phyloP scores from a whole-genome alignment of 92 coral and sea anemone species.

The Plumapathes pennacea region DNA sequence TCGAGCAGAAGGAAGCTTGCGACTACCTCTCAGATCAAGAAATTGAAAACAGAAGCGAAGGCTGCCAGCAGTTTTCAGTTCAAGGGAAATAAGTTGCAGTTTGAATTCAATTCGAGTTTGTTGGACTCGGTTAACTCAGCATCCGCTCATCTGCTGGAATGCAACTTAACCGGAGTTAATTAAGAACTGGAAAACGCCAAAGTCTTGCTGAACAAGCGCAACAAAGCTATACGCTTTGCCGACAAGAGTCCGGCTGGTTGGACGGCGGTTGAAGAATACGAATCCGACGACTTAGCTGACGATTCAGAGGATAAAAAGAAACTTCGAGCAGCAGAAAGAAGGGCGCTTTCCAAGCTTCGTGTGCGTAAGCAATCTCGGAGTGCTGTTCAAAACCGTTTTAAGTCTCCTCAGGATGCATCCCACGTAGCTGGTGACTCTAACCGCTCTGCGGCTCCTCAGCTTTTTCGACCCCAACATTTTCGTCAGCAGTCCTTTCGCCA shows the following conservation, averaged over 20 bases:
- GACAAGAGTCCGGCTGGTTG: constrained; percentile 51
- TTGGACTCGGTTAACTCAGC: too few species aligned
- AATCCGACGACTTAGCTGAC: constrained; percentile 44
- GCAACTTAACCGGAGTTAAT: too few species aligned
- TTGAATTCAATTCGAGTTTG: constrained; percentile 11
- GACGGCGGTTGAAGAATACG: constrained; percentile 36
- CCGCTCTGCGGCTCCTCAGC: constrained; percentile 2
- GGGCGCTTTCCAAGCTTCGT: constrained; percentile 27
- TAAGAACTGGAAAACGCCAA: too few species aligned
- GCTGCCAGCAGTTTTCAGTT: too few species aligned
- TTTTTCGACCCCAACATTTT: constrained; percentile 13
- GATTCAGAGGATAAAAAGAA: constrained; percentile 44
- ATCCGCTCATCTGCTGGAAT: too few species aligned
- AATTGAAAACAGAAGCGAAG: constrained; percentile 9
- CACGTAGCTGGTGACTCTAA: background rate
- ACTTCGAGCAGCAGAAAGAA: constrained; percentile 41
- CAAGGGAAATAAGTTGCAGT: background rate
- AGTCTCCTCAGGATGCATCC: background rate
- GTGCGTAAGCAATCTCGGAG: constrained; percentile 3
- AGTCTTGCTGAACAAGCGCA: constrained; percentile 7
- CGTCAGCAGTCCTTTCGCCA: constrained; percentile 20
- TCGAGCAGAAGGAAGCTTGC: too few species aligned
- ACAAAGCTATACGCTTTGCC: constrained; percentile 25
- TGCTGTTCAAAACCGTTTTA: constrained; percentile 6
- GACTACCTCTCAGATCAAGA: constrained; percentile 7